Evolutionary conservation across 2,797 vertebrate genomes (phyloP).

Genomic region (Tachyglossus aculeatus): DNA sequence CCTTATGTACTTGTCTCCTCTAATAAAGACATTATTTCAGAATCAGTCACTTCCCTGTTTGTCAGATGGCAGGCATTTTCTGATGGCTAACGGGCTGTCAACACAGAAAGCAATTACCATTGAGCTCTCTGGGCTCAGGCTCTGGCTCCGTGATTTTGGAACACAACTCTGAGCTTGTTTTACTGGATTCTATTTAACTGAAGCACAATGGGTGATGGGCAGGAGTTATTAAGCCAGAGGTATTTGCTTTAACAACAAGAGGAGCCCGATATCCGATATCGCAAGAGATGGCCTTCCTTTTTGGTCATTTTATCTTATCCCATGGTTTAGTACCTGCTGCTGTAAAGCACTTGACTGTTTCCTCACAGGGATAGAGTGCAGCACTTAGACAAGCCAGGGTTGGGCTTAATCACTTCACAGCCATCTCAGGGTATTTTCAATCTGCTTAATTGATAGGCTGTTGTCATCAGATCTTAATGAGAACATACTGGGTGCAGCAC

Average conservation of each 20-base stretch:
- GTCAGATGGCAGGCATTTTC: background rate
- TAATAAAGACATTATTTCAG: background rate
- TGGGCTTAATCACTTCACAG: too few species aligned
- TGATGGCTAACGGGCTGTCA: background rate
- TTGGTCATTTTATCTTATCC: background rate
- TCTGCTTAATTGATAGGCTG: too few species aligned
- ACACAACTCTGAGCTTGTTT: too few species aligned
- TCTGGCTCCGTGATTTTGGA: too few species aligned
- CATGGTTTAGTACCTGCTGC: background rate
- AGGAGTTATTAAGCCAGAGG: background rate
- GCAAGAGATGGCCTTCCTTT: background rate
- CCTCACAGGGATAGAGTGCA: too few species aligned
- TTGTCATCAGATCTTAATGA: too few species aligned
- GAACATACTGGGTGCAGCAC: background rate
- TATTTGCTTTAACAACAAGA: background rate
- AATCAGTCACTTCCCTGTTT: background rate
- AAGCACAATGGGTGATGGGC: background rate
- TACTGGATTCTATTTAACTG: background rate
- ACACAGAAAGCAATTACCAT: background rate
- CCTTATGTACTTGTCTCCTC: background rate
- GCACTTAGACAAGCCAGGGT: too few species aligned
- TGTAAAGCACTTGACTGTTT: background rate
- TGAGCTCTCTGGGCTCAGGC: background rate
- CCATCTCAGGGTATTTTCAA: background rate
- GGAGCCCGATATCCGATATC: background rate